phyloP scores from a whole-genome alignment of 2,888 invertebrate genomes.

The Chesias legatella region DNA sequence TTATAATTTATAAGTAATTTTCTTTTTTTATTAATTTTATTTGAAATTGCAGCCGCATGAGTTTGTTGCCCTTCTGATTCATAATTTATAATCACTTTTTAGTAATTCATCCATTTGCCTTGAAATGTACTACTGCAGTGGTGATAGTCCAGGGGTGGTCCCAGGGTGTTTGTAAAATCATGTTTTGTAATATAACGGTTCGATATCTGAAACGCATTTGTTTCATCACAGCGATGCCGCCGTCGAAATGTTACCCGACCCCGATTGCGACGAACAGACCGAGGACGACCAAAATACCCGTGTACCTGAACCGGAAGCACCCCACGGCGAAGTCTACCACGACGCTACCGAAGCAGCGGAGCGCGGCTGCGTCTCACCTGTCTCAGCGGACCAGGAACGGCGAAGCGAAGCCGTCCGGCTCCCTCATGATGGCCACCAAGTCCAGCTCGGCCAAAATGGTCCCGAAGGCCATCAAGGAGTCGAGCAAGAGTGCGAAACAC shows the following conservation, averaged over 20 bases:
- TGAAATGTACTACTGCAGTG: no score
- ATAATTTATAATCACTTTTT: no score
- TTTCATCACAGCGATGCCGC: constrained; percentile 29
- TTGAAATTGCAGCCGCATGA: no score
- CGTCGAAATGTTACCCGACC: constrained; percentile 28
- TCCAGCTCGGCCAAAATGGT: constrained; percentile 81
- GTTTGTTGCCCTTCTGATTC: no score
- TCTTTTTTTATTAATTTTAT: no score
- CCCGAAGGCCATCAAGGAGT: constrained; percentile 51
- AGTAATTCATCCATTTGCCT: no score
- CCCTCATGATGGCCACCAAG: constrained; percentile 79
- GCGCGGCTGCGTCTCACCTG: constrained; percentile 11
- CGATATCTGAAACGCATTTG: no score
- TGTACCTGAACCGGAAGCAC: constrained; percentile 42
- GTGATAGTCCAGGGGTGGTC: no score
- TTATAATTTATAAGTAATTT: no score
- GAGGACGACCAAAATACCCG: constrained; percentile 57
- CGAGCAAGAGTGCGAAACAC: constrained; percentile 16
- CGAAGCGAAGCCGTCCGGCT: constrained; percentile 48
- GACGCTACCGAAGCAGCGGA: neutral
- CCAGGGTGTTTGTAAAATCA: no score
- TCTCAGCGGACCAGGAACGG: constrained; percentile 17
- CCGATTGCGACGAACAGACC: constrained; percentile 25
- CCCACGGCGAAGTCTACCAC: neutral
- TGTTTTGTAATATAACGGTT: no score